phyloP scores from a whole-genome alignment of 2,888 invertebrate genomes.

The Polyploca ridens region DNA sequence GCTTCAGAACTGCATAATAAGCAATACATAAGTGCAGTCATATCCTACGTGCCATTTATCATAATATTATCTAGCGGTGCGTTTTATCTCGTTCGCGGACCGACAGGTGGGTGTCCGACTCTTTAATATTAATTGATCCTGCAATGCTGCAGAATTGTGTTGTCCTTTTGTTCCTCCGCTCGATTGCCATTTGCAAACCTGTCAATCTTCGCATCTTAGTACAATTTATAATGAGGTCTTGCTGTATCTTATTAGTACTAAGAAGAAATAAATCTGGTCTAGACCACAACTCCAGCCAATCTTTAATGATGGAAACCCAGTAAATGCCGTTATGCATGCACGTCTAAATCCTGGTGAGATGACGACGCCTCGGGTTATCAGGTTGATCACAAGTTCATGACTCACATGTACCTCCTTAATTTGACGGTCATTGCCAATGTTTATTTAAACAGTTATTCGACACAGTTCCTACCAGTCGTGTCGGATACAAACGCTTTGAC shows the following conservation, averaged over 20 bases:
- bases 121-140: conserved; percentile 70
- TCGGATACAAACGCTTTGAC: conserved; percentile 48
- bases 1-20: conserved; percentile 36
- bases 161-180: conserved; percentile 42
- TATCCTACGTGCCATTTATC: conserved; percentile 68
- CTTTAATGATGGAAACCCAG: background rate
- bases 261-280: background rate
- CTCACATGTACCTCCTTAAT: conserved; percentile 62
- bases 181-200: conserved; percentile 21
- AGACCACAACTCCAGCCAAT: background rate
- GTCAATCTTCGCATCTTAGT: background rate
- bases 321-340: background rate
- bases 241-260: background rate
- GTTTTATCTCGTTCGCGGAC: conserved; percentile 56
- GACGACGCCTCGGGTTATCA: conserved; percentile 29
- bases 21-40: conserved; percentile 57
- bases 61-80: conserved; percentile 70
- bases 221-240: background rate
- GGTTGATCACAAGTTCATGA: conserved; percentile 37
- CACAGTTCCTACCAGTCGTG: conserved; percentile 64
- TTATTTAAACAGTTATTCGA: conserved; percentile 75
- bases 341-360: conserved; percentile 1
- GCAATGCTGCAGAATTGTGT: conserved; percentile 51
- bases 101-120: conserved; percentile 68
- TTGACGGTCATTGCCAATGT: conserved; percentile 73